phyloP scores from a whole-genome alignment of 2,888 invertebrate genomes.

The Itoplectis maculator region DNA sequence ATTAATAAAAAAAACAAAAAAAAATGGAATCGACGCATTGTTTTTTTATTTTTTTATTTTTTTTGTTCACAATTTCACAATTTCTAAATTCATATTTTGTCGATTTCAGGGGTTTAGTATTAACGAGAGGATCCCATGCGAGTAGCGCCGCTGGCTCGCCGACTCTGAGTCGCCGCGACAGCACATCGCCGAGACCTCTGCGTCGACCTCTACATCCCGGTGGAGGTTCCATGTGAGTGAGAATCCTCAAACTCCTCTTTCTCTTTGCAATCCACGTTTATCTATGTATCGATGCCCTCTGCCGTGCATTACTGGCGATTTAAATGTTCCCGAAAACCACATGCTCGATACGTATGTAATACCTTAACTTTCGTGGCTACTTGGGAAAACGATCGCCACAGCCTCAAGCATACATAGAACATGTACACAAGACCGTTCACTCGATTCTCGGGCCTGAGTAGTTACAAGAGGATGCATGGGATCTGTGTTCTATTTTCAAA shows the following conservation, averaged over 20 bases:
- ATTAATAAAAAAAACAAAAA: too few relatives aligned
- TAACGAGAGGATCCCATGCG: slow-evolving; percentile 81
- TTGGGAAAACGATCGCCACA: background rate
- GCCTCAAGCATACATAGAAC: background rate
- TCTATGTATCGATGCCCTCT: slow-evolving; percentile 78
- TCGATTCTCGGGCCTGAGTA: background rate
- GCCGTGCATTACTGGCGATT: slow-evolving; percentile 75
- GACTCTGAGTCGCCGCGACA: slow-evolving; percentile 82
- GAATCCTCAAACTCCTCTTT: slow-evolving; percentile 80
- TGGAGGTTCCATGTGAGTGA: slow-evolving; percentile 84
- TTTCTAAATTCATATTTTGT: background rate
- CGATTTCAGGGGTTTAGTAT: slow-evolving; percentile 79
- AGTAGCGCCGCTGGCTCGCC: slow-evolving; percentile 79
- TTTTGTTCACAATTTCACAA: too few relatives aligned
- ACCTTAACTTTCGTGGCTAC: slow-evolving; percentile 30
- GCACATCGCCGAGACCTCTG: slow-evolving; percentile 82
- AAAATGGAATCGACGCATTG: too few relatives aligned
- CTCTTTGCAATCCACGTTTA: slow-evolving; percentile 78
- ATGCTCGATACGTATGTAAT: slow-evolving; percentile 17
- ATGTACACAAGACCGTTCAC: background rate
- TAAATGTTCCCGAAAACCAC: slow-evolving; percentile 37
- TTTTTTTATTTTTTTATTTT: too few relatives aligned
- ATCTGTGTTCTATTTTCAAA: slow-evolving; percentile 14
- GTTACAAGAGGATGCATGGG: slow-evolving; percentile 28
- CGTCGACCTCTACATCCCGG: slow-evolving; percentile 82